Evolutionary conservation across 2,113 vertebrate species (phyloP), one percentile per base, ranked within the genome.

Genomic region (Equus quagga): DNA sequence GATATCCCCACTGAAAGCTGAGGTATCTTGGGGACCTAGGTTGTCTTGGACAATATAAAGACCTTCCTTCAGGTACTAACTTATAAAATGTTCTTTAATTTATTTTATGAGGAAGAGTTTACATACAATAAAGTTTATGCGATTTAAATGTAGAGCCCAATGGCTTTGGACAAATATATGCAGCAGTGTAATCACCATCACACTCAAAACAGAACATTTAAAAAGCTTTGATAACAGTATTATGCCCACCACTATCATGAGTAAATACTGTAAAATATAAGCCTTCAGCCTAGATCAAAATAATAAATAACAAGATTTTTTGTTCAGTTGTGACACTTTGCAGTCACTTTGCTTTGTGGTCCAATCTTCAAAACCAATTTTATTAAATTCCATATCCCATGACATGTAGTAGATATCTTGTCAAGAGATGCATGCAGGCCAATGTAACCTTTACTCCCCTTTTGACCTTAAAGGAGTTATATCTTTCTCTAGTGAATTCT

Each of bases 141-240:
- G 73, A 18, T 85, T 80, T 93, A 46, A 91, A 60, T 46, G 7
- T 8, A 76, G 2, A 10, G 24, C 14, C 69, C n/a, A 64, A 19
- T 41, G 31, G 8, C 28, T 91, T 33, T 82, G 44, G 18, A 13
- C 12, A 96, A 76, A 62, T 54, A 46, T 11, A 62, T 1, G 10
- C 3, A 86, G 0, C 24, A 75, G 2, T 75, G 23, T 54, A 60
- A 86, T 31, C 0, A 62, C 31, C 0, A 5, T 41, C 51, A 51
- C 6, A n/a, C 69, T 78, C 14, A 73, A 85, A 92, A 72, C 6
- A 84, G 46, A 89, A 58, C 1, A 65, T 89, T 73, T 73, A 79
- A 91, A 67, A 56, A 75, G 10, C 36, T 72, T 64, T 78, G 65
- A 12, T 65, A 46, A 49, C 2, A 86, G 0, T 89, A 23, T 28